Percentiles rank a stretch among this genome's conserved stretches.
phyloP scores from a whole-genome alignment of 2,797 vertebrate species.

The Xerus rutilus region DNA sequence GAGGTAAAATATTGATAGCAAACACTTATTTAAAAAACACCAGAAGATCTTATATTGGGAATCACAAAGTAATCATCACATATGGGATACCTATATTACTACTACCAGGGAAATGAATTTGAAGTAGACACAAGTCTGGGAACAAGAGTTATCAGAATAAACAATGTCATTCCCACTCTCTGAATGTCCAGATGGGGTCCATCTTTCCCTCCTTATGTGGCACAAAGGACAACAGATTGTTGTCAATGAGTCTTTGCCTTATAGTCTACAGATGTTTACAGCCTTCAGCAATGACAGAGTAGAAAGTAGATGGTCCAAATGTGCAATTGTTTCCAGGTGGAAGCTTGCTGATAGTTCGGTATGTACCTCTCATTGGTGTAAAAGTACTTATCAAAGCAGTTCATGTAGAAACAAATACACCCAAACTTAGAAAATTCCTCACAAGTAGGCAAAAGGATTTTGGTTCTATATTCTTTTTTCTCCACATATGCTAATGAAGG shows the following conservation, averaged over 20 bases:
- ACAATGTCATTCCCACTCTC: neutral
- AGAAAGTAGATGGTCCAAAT: neutral
- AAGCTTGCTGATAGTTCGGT: neutral
- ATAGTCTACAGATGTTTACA: constrained; percentile 2
- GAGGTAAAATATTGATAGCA: neutral
- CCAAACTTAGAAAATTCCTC: neutral
- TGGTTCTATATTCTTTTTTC: neutral
- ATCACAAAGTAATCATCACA: constrained; percentile 41
- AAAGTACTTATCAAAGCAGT: neutral
- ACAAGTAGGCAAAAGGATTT: neutral
- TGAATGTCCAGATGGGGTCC: neutral
- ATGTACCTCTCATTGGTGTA: neutral
- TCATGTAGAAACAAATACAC: neutral
- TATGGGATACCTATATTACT: neutral
- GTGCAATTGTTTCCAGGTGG: neutral
- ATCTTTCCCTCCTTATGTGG: neutral
- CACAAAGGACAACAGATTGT: neutral
- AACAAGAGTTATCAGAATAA: constrained; percentile 51
- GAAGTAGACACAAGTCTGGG: constrained; percentile 29
- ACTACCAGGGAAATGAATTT: neutral
- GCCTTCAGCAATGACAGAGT: constrained; percentile 32
- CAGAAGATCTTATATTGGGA: constrained; percentile 46
- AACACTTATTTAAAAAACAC: neutral
- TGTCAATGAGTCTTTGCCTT: constrained; percentile 21
- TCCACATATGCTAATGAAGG: neutral